A percentile compares a stretch with the other conserved stretches of the same genome.
These are phyloP conservation scores for Aphelenchoides avenae DNA, from an alignment of 1,140 invertebrate genomes.

Conservation along the genomic window DNA sequence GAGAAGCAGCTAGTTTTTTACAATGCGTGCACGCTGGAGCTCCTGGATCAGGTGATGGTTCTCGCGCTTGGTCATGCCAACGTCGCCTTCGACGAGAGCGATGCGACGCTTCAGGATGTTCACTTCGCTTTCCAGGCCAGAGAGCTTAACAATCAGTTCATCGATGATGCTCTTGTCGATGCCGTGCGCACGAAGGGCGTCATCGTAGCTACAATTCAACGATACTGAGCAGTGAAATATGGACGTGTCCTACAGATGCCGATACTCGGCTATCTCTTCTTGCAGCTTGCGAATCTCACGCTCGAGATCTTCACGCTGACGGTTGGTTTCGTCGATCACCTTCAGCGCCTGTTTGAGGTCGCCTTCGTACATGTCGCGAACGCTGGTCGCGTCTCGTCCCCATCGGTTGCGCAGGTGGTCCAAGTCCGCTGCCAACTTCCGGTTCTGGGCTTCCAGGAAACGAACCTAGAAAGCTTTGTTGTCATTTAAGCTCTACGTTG, in stretches of 20 bases:
- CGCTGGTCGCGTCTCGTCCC: slow-evolving; percentile 62
- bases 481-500: background rate
- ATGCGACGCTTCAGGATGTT: slow-evolving; percentile 51
- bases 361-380: slow-evolving; percentile 64
- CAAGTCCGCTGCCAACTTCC: slow-evolving; percentile 62
- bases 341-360: slow-evolving; percentile 59
- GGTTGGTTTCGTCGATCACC: slow-evolving; percentile 39
- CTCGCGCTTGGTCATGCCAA: slow-evolving; percentile 49
- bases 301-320: slow-evolving; percentile 32
- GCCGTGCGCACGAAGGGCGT: slow-evolving; percentile 43
- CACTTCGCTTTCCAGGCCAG: slow-evolving; percentile 53
- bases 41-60: slow-evolving; percentile 48
- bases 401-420: slow-evolving; percentile 61
- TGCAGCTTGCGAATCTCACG: slow-evolving; percentile 34
- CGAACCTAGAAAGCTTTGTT: slow-evolving; percentile 53
- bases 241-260: slow-evolving; percentile 46
- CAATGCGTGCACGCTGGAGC: slow-evolving; percentile 38
- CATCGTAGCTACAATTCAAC: slow-evolving; percentile 53
- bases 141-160: slow-evolving; percentile 46
- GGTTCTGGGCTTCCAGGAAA: slow-evolving; percentile 64
- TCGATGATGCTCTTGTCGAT: slow-evolving; percentile 51
- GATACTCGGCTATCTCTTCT: slow-evolving; percentile 48
- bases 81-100: slow-evolving; percentile 54
- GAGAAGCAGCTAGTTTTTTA: slow-evolving; percentile 13
- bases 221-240: slow-evolving; percentile 12